Evolutionary conservation across 2,113 vertebrate genomes (phyloP).

Genomic region (Carassius carassius): DNA sequence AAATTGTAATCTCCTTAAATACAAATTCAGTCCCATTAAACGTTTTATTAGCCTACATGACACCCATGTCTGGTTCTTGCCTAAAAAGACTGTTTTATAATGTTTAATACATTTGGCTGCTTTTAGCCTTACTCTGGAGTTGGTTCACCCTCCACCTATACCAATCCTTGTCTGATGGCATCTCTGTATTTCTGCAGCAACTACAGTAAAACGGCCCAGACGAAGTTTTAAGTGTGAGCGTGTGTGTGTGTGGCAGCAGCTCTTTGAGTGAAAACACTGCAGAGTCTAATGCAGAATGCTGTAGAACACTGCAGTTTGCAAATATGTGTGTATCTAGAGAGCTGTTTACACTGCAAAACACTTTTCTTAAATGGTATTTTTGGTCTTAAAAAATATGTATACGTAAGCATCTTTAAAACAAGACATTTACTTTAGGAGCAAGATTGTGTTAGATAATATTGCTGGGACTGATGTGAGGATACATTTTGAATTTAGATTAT

Average conservation of each 20-base stretch:
- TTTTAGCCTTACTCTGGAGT: too few relatives aligned
- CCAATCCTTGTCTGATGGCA: not conserved
- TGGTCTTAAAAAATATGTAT: not conserved
- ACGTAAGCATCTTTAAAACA: not conserved
- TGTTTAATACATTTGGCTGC: too few relatives aligned
- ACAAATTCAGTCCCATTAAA: too few relatives aligned
- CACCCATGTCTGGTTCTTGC: too few relatives aligned
- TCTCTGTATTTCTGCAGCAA: not conserved
- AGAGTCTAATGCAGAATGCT: not conserved
- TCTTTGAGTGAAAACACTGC: not conserved
- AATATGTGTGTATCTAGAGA: not conserved
- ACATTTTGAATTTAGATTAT: not conserved
- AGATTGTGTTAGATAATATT: not conserved
- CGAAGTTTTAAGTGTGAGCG: not conserved
- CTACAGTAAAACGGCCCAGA: not conserved
- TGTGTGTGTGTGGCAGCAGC: not conserved
- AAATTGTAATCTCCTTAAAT: too few relatives aligned
- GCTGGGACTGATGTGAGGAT: not conserved
- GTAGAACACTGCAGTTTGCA: conserved; percentile 1
- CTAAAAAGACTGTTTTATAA: too few relatives aligned
- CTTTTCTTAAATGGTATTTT: not conserved
- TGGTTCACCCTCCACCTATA: not conserved
- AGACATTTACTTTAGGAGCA: not conserved
- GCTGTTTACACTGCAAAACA: not conserved
- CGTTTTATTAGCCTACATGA: too few relatives aligned